phyloP scores from a whole-genome alignment of 1,140 invertebrate species.

The Rhizoglyphus robini region DNA sequence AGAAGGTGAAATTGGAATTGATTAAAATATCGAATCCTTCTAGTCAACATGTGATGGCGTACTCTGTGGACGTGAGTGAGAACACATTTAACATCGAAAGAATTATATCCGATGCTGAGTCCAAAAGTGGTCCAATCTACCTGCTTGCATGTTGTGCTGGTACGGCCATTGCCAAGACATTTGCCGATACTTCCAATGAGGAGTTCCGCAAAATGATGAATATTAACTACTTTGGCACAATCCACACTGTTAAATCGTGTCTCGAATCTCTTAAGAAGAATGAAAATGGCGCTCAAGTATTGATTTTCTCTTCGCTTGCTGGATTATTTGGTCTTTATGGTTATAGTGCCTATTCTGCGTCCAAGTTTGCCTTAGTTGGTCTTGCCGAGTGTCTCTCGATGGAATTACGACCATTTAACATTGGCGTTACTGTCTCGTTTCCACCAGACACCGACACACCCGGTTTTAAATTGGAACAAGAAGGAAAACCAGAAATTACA shows the following conservation, averaged over 20 bases:
- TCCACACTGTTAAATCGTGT: constrained; percentile 41
- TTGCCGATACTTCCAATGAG: constrained; percentile 60
- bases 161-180: constrained; percentile 43
- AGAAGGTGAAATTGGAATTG: constrained; percentile 46
- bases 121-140: constrained; percentile 56
- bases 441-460: constrained; percentile 97
- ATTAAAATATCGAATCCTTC: constrained; percentile 22
- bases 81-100: neutral
- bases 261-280: constrained; percentile 39
- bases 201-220: constrained; percentile 47
- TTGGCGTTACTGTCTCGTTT: constrained; percentile 69
- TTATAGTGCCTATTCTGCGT: constrained; percentile 72
- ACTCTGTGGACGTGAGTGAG: constrained; percentile 31
- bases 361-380: constrained; percentile 88
- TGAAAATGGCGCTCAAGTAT: constrained; percentile 50
- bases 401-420: constrained; percentile 55
- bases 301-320: constrained; percentile 76
- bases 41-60: constrained; percentile 49
- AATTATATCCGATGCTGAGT: constrained; percentile 39
- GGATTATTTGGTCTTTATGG: constrained; percentile 81
- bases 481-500: constrained; percentile 72
- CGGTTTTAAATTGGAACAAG: constrained; percentile 71
- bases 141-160: constrained; percentile 88
- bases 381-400: constrained; percentile 59
- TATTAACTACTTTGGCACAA: constrained; percentile 42